phyloP scores from a whole-genome alignment of 1,140 invertebrate genomes.

The Macrobrachium nipponense region DNA sequence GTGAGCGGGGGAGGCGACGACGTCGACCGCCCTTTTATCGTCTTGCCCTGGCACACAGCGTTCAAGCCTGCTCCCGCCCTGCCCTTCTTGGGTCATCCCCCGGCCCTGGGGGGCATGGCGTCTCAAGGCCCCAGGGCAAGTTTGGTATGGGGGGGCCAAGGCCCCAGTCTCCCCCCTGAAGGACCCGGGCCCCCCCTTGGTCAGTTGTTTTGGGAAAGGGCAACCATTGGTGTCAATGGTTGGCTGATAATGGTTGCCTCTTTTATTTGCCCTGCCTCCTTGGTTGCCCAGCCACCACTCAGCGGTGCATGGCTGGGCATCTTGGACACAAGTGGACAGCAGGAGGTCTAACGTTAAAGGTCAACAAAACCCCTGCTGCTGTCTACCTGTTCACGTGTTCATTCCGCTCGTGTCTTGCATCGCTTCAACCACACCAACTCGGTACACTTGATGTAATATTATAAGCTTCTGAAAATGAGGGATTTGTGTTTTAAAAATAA shows the following conservation, averaged over 20 bases:
- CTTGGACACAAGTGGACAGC: constrained; percentile 40
- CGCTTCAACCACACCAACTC: constrained; percentile 60
- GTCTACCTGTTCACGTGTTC: constrained; percentile 20
- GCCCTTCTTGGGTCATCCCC: constrained; percentile 57
- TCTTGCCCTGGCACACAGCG: constrained; percentile 35
- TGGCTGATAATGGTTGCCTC: constrained; percentile 4
- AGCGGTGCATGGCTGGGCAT: constrained; percentile 44
- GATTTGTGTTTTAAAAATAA: constrained; percentile 59
- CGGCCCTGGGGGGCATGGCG: constrained; percentile 59
- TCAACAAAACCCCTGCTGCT: constrained; percentile 59
- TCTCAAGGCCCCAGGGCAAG: constrained; percentile 40
- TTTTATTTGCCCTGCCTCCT: constrained; percentile 48
- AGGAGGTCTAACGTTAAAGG: constrained; percentile 49
- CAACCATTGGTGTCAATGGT: constrained; percentile 20
- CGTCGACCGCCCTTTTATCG: constrained; percentile 32
- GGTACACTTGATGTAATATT: constrained; percentile 53
- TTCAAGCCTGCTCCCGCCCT: constrained; percentile 48
- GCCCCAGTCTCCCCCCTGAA: constrained; percentile 62
- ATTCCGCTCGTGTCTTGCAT: constrained; percentile 46
- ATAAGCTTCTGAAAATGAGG: constrained; percentile 43
- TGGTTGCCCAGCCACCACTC: constrained; percentile 43
- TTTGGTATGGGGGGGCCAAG: constrained; percentile 55
- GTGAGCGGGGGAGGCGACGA: constrained; percentile 39
- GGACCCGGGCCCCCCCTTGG: constrained; percentile 57
- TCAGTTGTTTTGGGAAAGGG: constrained; percentile 41